A percentile compares a stretch with the other conserved stretches of the same genome.
These are phyloP conservation scores for Drosophila koepferae DNA, from an alignment of 2,888 invertebrate genomes.

Conservation along the genomic window DNA sequence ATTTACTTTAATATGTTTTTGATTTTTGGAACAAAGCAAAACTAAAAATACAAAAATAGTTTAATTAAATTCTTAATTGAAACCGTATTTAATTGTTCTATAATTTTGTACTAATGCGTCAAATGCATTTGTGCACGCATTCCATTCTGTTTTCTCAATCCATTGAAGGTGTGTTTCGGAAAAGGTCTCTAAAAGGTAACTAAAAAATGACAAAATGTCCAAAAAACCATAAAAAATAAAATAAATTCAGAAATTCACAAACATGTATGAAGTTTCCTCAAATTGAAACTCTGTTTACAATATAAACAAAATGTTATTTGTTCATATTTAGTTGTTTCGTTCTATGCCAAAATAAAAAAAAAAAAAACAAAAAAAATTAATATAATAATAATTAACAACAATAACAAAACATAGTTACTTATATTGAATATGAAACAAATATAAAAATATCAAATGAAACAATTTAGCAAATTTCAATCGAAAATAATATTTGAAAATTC, in stretches of 20 bases:
- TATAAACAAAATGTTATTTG: conserved; percentile 71
- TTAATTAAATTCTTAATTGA: conserved; percentile 77
- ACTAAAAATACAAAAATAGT: conserved; percentile 55
- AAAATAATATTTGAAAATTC: conserved; percentile 74
- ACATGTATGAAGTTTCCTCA: conserved; percentile 79
- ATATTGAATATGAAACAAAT: conserved; percentile 56
- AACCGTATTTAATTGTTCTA: conserved; percentile 85
- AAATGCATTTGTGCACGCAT: conserved; percentile 86
- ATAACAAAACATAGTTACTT: conserved; percentile 55
- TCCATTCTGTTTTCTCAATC: conserved; percentile 87
- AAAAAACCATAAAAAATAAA: conserved; percentile 47
- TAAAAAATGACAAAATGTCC: conserved; percentile 83
- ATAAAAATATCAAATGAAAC: conserved; percentile 53
- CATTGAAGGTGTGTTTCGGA: conserved; percentile 95
- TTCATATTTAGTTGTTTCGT: conserved; percentile 81
- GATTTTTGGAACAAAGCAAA: conserved; percentile 63
- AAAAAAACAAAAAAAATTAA: conserved; percentile 12
- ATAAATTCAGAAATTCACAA: conserved; percentile 85
- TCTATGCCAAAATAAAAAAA: conserved; percentile 60
- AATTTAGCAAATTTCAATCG: conserved; percentile 42
- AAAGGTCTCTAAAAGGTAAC: conserved; percentile 98
- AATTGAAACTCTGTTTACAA: conserved; percentile 76
- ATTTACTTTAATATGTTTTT: conserved; percentile 38
- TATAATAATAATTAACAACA: conserved; percentile 29
- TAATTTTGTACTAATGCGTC: conserved; percentile 86